phyloP scores from a whole-genome alignment of 2,888 invertebrate genomes.

The Drosophila mercatorum region DNA sequence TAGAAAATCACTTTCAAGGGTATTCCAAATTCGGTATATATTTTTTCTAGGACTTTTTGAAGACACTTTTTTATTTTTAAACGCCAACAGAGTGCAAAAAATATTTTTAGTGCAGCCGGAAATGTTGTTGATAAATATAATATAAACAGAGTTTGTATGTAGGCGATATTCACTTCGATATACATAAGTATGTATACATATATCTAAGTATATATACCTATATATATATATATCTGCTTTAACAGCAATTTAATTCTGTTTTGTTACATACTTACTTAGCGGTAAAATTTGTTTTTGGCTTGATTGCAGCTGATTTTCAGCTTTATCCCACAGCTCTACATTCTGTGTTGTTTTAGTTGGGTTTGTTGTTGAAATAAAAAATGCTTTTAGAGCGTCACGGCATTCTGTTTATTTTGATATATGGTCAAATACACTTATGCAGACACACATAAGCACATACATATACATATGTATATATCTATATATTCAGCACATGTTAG shows the following conservation, averaged over 20 bases:
- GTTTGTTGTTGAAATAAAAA: constrained; percentile 48
- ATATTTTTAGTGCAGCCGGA: constrained; percentile 12
- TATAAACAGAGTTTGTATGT: not conserved
- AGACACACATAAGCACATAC: constrained; percentile 6
- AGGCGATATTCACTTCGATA: not conserved
- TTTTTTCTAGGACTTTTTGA: constrained; percentile 8
- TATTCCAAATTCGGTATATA: not conserved
- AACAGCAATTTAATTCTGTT: not conserved
- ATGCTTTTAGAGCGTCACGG: constrained; percentile 65
- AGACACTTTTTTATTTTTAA: constrained; percentile 31
- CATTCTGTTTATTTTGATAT: constrained; percentile 70
- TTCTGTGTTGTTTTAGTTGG: constrained; percentile 38
- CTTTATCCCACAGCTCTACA: constrained; percentile 13
- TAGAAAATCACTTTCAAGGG: not conserved
- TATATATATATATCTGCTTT: not conserved
- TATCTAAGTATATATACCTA: not conserved
- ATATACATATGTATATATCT: constrained; percentile 22
- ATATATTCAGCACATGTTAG: constrained; percentile 51
- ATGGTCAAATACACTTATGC: constrained; percentile 27
- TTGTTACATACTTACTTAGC: not conserved
- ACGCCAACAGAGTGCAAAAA: constrained; percentile 1
- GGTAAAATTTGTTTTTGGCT: not conserved
- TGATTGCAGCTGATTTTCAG: not conserved
- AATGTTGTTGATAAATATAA: constrained; percentile 3
- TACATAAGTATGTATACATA: too few species aligned